Conservation (phyloP, 1,140 invertebrate species). For the Physella acuta region DNA sequence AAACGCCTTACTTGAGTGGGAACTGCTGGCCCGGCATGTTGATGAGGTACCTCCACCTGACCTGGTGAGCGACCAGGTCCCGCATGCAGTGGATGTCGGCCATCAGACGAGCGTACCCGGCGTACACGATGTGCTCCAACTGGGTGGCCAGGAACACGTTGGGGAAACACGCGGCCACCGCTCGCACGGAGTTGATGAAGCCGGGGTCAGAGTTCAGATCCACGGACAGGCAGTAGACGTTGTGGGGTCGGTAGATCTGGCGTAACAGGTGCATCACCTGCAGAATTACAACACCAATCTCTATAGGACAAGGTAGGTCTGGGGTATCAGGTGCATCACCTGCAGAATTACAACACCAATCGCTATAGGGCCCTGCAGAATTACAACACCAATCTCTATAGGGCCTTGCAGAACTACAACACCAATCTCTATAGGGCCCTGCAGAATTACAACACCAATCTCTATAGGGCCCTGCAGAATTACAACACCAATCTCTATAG, state of each 20-base stretch:
- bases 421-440: too few species aligned
- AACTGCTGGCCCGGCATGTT: constrained; percentile 51
- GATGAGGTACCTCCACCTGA: constrained; percentile 46
- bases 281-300: too few species aligned
- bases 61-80: constrained; percentile 31
- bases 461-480: too few species aligned
- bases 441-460: too few species aligned
- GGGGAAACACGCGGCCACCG: constrained; percentile 41
- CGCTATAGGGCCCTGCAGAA: too few species aligned
- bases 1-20: constrained; percentile 46
- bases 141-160: constrained; percentile 49
- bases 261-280: constrained; percentile 34
- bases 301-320: too few species aligned
- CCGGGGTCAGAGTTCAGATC: constrained; percentile 36
- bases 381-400: constrained; percentile 36
- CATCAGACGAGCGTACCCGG: constrained; percentile 34
- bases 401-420: too few species aligned
- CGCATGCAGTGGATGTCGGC: constrained; percentile 50
- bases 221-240: constrained; percentile 55
- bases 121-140: constrained; percentile 41
- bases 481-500: too few species aligned
- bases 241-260: constrained; percentile 52
- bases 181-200: constrained; percentile 33
- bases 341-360: too few species aligned
- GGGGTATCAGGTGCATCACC: constrained; percentile 35